Evolutionary conservation across 2,113 vertebrate species (phyloP).

Genomic region (Coptodon bakossiorum): DNA sequence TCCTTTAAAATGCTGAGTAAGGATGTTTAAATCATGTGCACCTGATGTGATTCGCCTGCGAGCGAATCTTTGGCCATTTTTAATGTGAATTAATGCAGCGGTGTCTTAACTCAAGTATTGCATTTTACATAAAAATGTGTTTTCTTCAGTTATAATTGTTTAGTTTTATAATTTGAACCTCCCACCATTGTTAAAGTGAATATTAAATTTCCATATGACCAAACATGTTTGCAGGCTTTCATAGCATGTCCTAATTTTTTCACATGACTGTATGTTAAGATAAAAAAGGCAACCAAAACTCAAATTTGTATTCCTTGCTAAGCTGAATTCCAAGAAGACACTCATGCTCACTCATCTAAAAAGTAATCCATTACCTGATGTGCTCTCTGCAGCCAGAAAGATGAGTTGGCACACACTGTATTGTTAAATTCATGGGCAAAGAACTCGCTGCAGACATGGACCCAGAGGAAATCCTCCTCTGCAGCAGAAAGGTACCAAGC

Average conservation of each 20-base stretch:
- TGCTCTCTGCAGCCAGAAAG: conserved; percentile 74
- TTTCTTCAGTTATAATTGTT: not conserved
- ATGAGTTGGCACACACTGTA: conserved; percentile 78
- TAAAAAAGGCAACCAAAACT: not conserved
- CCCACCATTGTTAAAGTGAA: not conserved
- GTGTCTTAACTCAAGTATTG: not conserved
- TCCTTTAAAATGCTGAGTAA: not conserved
- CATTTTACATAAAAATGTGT: not conserved
- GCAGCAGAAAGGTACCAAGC: conserved; percentile 81
- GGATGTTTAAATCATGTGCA: not conserved
- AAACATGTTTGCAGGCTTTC: not conserved
- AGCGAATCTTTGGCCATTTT: not conserved
- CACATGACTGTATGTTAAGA: not conserved
- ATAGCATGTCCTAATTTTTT: not conserved
- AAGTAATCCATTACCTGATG: conserved; percentile 55
- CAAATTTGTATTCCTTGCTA: not conserved
- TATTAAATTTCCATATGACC: not conserved
- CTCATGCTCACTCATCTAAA: not conserved
- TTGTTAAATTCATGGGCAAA: conserved; percentile 80
- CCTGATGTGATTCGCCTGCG: not conserved
- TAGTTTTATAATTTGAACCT: not conserved
- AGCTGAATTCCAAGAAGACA: not conserved
- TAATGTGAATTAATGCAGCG: not conserved
- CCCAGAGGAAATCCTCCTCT: conserved; percentile 79
- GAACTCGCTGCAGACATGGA: conserved; percentile 79